Conservation (phyloP, 2,113 vertebrate species). For the Plotosus lineatus region DNA sequence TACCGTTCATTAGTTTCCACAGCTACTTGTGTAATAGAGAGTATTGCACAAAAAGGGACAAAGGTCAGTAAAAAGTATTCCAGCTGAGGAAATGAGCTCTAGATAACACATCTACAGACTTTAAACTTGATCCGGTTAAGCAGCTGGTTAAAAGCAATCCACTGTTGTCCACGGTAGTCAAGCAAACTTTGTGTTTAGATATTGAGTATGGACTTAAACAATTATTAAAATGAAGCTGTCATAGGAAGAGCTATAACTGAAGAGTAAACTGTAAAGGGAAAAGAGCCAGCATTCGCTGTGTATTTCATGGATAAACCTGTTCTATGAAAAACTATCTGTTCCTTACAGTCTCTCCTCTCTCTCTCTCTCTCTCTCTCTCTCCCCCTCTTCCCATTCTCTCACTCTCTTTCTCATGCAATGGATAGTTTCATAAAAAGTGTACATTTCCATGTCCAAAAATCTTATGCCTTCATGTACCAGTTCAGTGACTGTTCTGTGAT, state of each 20-base stretch:
- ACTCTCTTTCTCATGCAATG: conserved; percentile 3
- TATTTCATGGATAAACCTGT: conserved; percentile 14
- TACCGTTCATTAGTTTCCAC: not conserved
- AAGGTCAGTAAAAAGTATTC: conserved; percentile 26
- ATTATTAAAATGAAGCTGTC: not conserved
- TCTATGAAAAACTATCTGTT: conserved; percentile 6
- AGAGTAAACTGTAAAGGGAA: not conserved
- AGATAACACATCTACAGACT: conserved; percentile 35
- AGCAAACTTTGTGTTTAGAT: not conserved
- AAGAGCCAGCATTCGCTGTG: not conserved
- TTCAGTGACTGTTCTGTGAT: not conserved
- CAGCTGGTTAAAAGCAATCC: conserved; percentile 3
- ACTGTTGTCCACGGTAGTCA: not conserved
- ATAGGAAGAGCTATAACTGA: too few species aligned
- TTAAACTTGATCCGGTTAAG: conserved; percentile 15
- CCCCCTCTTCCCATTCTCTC: too few species aligned
- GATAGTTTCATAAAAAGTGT: conserved; percentile 4
- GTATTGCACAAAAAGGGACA: conserved; percentile 10
- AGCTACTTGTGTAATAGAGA: not conserved
- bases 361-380: too few species aligned
- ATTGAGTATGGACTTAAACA: not conserved
- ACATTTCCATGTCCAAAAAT: conserved; percentile 11
- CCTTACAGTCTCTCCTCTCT: too few species aligned
- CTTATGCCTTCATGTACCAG: conserved; percentile 23
- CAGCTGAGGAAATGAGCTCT: conserved; percentile 7